Base-by-base conservation (phyloP, 92 coral and sea anemone genomes). In the Chrysogorgia sp. region DNA sequence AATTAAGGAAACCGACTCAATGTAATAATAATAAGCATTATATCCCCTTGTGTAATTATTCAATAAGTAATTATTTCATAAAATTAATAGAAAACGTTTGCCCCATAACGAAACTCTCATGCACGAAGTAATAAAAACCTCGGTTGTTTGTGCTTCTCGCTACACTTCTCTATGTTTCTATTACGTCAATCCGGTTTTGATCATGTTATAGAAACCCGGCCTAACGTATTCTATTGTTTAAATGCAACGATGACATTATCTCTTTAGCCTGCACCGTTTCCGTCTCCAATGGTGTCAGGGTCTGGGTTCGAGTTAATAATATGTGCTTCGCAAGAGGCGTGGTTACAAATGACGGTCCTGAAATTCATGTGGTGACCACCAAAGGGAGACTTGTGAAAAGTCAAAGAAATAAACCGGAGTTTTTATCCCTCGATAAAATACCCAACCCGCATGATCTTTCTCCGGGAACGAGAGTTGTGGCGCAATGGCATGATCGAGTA, bases 241-340 rank as follows among this genome's bases (percentile, higher is more conserved):
- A n/a, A n/a, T n/a, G n/a, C n/a, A n/a, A n/a, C n/a, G n/a, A n/a
- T n/a, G n/a, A n/a, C n/a, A n/a, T 70, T 65, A 10, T 10, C n/a
- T 48, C 41, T 72, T 32, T 64, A 94, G 98, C 94, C 15, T 94
- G 98, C 65, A 71, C 15, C 64, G 78, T 55, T 0, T 64, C 78
- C 20, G 88, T 94, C 14, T 81, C 79, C 1, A 67, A 79, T 21
- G 97, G 97, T 10, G 88, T 89, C 0, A 91, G 98, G 52, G 98
- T 94, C 50, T 94, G 98, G 98, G 89, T 92, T 30, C 82, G 88
- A 57, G 81, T 88, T 7, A 91, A 91, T 58, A 94, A 94, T 74
- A 92, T 91, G n/a, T 89, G 92, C 59, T 94, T 91, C 34, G 63
- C 80, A 19, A 80, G 91, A 22, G 98, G 98, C 30, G 55, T 82